Evolutionary conservation across 1,140 invertebrate genomes (phyloP).

Genomic region (Drosophila chauvacae): DNA sequence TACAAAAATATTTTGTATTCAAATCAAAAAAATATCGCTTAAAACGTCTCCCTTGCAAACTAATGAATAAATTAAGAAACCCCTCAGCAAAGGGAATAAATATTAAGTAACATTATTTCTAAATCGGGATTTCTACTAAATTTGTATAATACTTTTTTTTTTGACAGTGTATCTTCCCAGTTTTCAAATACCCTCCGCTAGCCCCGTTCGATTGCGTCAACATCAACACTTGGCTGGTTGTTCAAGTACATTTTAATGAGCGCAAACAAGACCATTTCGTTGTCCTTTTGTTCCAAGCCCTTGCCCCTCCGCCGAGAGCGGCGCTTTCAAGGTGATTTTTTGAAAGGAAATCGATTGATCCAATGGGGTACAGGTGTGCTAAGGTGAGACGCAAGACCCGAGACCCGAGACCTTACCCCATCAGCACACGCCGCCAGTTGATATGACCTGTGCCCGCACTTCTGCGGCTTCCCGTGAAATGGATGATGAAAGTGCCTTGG

Average conservation of each 20-base stretch:
- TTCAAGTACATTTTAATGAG: conserved; percentile 66
- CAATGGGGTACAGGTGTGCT: conserved; percentile 13
- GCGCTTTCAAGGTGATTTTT: conserved; percentile 53
- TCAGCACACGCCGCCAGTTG: conserved; percentile 17
- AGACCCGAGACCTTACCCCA: conserved; percentile 10
- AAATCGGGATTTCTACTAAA: background rate
- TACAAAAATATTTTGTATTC: too few relatives aligned
- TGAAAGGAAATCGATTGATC: conserved; percentile 71
- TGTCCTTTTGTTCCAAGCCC: conserved; percentile 55
- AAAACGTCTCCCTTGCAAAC: background rate
- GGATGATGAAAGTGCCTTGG: conserved; percentile 36
- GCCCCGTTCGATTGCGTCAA: conserved; percentile 17
- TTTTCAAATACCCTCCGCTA: background rate
- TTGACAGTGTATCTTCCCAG: background rate
- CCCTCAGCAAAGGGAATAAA: background rate
- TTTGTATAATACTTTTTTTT: background rate
- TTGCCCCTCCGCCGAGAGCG: conserved; percentile 3
- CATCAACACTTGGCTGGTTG: conserved; percentile 23
- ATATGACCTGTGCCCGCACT: conserved; percentile 62
- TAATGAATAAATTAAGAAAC: background rate
- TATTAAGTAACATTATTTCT: background rate
- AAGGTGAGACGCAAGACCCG: background rate
- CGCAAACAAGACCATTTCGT: conserved; percentile 56
- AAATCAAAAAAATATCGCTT: too few relatives aligned
- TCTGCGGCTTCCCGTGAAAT: conserved; percentile 56